Evolutionary conservation across 2,113 vertebrate species (phyloP).

Genomic region (Symphodus melops): DNA sequence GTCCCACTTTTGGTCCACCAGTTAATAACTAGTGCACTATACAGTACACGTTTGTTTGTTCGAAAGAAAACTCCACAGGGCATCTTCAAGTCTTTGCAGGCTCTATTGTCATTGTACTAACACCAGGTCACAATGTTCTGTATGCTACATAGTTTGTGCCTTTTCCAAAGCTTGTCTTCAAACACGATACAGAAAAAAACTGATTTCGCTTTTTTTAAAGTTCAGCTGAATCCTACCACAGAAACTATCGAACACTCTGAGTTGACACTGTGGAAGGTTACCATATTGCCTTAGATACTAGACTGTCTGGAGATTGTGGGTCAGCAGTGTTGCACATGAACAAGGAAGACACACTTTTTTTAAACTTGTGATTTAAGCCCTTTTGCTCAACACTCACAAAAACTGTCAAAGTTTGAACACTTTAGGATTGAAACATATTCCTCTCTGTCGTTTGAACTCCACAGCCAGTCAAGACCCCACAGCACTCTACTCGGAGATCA

Average conservation of each 20-base stretch:
- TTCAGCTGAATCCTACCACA: slow-evolving; percentile 1
- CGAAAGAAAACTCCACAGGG: slow-evolving; percentile 44
- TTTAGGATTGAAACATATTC: slow-evolving; percentile 62
- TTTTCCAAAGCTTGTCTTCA: neutral
- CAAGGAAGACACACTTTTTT: slow-evolving; percentile 16
- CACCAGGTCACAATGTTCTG: slow-evolving; percentile 27
- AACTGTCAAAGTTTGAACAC: neutral
- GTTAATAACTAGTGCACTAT: no score
- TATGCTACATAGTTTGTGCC: slow-evolving; percentile 17
- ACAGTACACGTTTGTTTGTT: neutral
- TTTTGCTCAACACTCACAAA: neutral
- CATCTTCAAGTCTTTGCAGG: slow-evolving; percentile 30
- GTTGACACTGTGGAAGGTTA: neutral
- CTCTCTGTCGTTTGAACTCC: slow-evolving; percentile 47
- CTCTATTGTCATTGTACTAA: slow-evolving; percentile 12
- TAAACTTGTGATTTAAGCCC: slow-evolving; percentile 7
- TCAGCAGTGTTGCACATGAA: slow-evolving; percentile 23
- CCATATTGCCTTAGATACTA: neutral
- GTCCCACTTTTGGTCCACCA: no score
- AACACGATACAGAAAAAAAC: slow-evolving; percentile 10
- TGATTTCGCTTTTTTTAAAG: slow-evolving; percentile 18
- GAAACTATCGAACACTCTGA: neutral
- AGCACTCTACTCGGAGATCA: slow-evolving; percentile 94
- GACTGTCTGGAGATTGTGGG: slow-evolving; percentile 7
- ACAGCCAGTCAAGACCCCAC: slow-evolving; percentile 88